A percentile compares a stretch with the other conserved stretches of the same genome.
Evolutionary conservation across 2,888 invertebrate species (phyloP).

Genomic region (Metopia argyrocephala): DNA sequence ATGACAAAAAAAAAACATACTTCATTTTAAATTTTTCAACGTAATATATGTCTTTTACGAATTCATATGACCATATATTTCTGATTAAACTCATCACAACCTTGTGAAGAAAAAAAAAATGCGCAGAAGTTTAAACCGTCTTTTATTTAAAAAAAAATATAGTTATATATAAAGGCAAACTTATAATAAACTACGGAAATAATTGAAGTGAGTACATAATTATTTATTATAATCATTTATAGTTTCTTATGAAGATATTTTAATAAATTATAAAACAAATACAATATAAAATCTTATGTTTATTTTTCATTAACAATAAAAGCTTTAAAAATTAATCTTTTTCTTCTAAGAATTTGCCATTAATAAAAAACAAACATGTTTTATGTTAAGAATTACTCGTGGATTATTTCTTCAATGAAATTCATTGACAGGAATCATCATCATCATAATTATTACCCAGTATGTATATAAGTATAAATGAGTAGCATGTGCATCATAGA

Average conservation of each 20-base stretch:
- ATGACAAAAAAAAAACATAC: too few relatives aligned
- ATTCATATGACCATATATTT: too few relatives aligned
- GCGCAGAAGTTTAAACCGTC: not conserved
- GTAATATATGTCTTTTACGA: too few relatives aligned
- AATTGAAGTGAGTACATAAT: conserved; percentile 8
- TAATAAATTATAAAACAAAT: not conserved
- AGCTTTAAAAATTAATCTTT: not conserved
- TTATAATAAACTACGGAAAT: conserved; percentile 23
- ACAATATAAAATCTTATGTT: conserved; percentile 1
- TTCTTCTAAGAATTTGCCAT: not conserved
- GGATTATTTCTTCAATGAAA: conserved; percentile 19
- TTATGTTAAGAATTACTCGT: not conserved
- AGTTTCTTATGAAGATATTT: not conserved
- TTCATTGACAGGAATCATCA: conserved; percentile 69
- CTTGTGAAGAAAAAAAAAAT: not conserved
- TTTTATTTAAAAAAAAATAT: not conserved
- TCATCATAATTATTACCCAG: conserved; percentile 42
- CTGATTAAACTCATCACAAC: too few relatives aligned
- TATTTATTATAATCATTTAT: conserved; percentile 4
- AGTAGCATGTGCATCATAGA: conserved; percentile 10
- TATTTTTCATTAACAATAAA: conserved; percentile 33
- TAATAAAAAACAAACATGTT: not conserved
- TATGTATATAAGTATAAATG: not conserved
- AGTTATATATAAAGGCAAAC: not conserved
- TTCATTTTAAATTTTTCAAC: too few relatives aligned